Evolutionary conservation across 64 coral and sea anemone species (phyloP).

Genomic region (Montipora cactus): DNA sequence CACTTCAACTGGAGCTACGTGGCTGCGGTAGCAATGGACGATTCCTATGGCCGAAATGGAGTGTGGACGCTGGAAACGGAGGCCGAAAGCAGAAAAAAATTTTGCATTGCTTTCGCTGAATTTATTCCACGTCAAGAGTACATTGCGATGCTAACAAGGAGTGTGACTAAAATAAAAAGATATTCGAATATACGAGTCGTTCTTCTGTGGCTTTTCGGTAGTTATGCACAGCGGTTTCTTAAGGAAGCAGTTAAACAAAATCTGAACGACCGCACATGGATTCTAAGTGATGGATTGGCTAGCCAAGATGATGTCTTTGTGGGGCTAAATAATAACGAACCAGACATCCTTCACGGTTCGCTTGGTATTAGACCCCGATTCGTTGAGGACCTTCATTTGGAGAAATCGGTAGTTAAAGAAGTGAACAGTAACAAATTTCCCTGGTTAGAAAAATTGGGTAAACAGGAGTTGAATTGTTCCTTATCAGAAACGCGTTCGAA

Average conservation of each 20-base stretch:
- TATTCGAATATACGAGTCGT: neutral
- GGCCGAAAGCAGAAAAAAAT: neutral
- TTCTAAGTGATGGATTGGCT: conserved; percentile 33
- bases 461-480: too few species aligned
- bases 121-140: conserved; percentile 10
- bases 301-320: neutral
- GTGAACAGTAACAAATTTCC: neutral
- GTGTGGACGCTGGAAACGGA: conserved; percentile 32
- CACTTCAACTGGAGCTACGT: conserved; percentile 58
- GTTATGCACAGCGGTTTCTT: neutral
- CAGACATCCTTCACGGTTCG: neutral
- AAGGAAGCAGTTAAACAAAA: conserved; percentile 8
- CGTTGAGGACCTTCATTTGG: neutral
- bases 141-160: neutral
- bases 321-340: too few species aligned
- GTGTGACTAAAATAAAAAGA: neutral
- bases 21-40: conserved; percentile 18
- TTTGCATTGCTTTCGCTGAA: conserved; percentile 26
- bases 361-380: neutral
- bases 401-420: neutral
- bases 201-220: neutral
- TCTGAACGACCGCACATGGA: conserved; percentile 35
- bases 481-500: too few species aligned
- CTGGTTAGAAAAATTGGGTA: conserved; percentile 39
- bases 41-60: conserved; percentile 41